Percentiles rank a stretch among this genome's conserved stretches.
Conservation (phyloP, 2,888 invertebrate genomes). For the Lycocerus yunnanus region DNA sequence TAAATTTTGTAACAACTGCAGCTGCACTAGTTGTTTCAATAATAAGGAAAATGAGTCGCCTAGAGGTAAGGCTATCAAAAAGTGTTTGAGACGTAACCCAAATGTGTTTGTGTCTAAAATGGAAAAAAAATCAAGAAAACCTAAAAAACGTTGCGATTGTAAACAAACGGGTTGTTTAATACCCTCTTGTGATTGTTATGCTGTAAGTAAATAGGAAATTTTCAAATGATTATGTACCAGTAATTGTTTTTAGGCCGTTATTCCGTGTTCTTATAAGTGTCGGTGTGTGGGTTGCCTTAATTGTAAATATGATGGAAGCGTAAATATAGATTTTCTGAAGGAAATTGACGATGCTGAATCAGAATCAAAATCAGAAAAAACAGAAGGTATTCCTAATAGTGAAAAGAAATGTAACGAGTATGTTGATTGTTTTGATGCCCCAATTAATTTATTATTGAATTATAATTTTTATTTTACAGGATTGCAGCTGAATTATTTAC, state of each 20-base stretch:
- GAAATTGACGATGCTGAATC: slow-evolving; percentile 29
- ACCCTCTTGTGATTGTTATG: slow-evolving; percentile 99
- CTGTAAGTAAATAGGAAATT: slow-evolving; percentile 61
- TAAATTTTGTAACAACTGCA: slow-evolving; percentile 97
- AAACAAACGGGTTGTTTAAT: slow-evolving; percentile 97
- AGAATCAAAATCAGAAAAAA: slow-evolving; percentile 36
- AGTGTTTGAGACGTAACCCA: slow-evolving; percentile 95
- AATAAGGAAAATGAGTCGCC: slow-evolving; percentile 95
- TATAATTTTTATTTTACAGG: slow-evolving; percentile 51
- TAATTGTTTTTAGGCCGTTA: slow-evolving; percentile 77
- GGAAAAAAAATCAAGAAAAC: slow-evolving; percentile 75
- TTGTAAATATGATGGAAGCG: slow-evolving; percentile 82
- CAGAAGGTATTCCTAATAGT: slow-evolving; percentile 11
- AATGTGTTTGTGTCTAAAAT: slow-evolving; percentile 99
- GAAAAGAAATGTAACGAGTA: slow-evolving; percentile 39
- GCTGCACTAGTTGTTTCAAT: slow-evolving; percentile 96
- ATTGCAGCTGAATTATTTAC: slow-evolving; percentile 92
- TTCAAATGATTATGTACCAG: not conserved
- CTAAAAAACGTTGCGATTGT: slow-evolving; percentile 99
- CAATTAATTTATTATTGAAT: not conserved
- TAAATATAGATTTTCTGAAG: slow-evolving; percentile 25
- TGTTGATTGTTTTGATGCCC: slow-evolving; percentile 28
- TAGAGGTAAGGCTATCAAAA: slow-evolving; percentile 89
- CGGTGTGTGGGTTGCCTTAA: slow-evolving; percentile 97
- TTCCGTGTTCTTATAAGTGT: slow-evolving; percentile 93